These are phyloP conservation scores for Drosophila ohnishii DNA, from an alignment of 1,140 invertebrate genomes.

Conservation along the genomic window DNA sequence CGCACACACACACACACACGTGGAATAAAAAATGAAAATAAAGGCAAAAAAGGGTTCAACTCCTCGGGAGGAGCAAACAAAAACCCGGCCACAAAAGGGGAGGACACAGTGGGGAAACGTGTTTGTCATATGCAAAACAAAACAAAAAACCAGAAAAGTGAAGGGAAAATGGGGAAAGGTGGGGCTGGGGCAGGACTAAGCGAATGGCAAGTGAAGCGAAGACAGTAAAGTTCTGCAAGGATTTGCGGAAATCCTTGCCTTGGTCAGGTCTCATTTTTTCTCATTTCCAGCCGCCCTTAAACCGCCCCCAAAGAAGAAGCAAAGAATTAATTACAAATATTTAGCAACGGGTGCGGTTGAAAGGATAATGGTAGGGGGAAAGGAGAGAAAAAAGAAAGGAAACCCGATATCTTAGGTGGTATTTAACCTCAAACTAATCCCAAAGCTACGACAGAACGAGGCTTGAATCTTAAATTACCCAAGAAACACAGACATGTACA, in stretches of 20 bases:
- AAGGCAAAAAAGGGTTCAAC: constrained; percentile 66
- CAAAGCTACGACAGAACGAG: neutral
- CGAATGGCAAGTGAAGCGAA: constrained; percentile 30
- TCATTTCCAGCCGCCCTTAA: constrained; percentile 11
- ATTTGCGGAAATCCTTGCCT: constrained; percentile 18
- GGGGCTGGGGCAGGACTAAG: neutral
- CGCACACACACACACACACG: constrained; percentile 19
- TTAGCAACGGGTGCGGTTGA: constrained; percentile 12
- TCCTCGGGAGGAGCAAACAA: constrained; percentile 61
- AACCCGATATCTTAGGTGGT: constrained; percentile 12
- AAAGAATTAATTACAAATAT: constrained; percentile 28
- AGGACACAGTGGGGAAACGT: constrained; percentile 33
- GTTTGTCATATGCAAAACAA: constrained; percentile 49
- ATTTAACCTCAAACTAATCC: constrained; percentile 19
- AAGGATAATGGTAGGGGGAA: neutral
- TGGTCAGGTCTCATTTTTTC: constrained; percentile 18
- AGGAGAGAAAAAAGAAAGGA: constrained; percentile 1
- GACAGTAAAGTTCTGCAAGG: constrained; percentile 28
- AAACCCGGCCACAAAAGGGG: constrained; percentile 49
- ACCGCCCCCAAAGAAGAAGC: constrained; percentile 5
- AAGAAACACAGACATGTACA: neutral
- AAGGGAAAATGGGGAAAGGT: neutral
- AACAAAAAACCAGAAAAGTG: constrained; percentile 3
- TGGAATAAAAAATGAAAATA: constrained; percentile 2
- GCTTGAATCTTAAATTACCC: neutral